phyloP scores from a whole-genome alignment of 2,113 vertebrate genomes.

The cat (Felis catus) region F.catus_Fca126_mat1.0 CM031419.1:5858001-5858500 shows the following conservation, averaged over 20 bases:
- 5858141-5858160: constrained; percentile 80
- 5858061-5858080: constrained; percentile 73
- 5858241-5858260: constrained; percentile 86
- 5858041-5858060: constrained; percentile 87
- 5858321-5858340: constrained; percentile 67
- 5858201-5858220: constrained; percentile 80
- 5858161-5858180: constrained; percentile 81
- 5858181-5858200: constrained; percentile 85
- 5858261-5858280: constrained; percentile 80
- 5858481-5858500: background rate
- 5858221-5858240: constrained; percentile 79
- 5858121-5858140: constrained; percentile 79
- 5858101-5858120: constrained; percentile 24
- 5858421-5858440: background rate
- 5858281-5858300: constrained; percentile 77
- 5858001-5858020: constrained; percentile 77
- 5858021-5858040: constrained; percentile 86
- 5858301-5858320: constrained; percentile 71
- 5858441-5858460: background rate
- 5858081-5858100: constrained; percentile 65
- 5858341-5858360: constrained; percentile 69
- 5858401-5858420: constrained; percentile 42
- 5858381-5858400: constrained; percentile 59
- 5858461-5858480: background rate
- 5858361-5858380: constrained; percentile 62